Base-by-base conservation (phyloP, 2,797 vertebrate species). In the Craterocephalus amniculus region DNA sequence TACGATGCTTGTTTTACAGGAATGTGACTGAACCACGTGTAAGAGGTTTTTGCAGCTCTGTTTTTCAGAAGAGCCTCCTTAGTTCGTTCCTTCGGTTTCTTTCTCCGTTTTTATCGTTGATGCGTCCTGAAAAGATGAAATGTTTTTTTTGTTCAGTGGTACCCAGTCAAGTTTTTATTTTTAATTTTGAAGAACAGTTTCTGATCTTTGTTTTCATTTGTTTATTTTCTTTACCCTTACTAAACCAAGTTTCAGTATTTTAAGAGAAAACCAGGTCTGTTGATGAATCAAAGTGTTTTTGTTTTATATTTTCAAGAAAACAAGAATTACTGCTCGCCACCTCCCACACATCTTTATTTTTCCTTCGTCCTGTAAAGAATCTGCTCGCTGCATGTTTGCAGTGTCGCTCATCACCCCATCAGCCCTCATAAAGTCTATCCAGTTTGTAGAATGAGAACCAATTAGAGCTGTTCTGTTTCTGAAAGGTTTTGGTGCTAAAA, bases 21-120 rank as follows among this genome's bases (percentile, higher is more conserved):
- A 93, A 89, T 87, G 87, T 87, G 81, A 81, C 73, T 70, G 78
- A 82, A 80, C 51, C 73, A 48, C 84, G 70, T 88, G 70, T 88
- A 84, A 74, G 74, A 81, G 56, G 59, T 84, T 64, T 71, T 77
- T 59, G 68, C 75, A 1, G 76, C 72, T 89, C 65, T 83, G 31
- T 32, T 32, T 80, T 80, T 74, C 67, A 72, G 80, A 83, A 69
- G 36, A 20, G 74, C 27, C 38, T n/a, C n/a, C n/a, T n/a, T n/a
- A n/a, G n/a, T n/a, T 64, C 55, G 81, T 69, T 83, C 65, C 6
- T 48, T 64, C 34, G 11, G 57, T 56, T 83, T 68, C 66, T 51
- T 81, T 89, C 89, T 85, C 68, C 76, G 74, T 75, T 63, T n/a
- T 20, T 58, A 14, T 20, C 67, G 76, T 88, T 68, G 2, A 35